Base-by-base conservation (phyloP, 2,888 invertebrate genomes). In the Atrina japonica region DNA sequence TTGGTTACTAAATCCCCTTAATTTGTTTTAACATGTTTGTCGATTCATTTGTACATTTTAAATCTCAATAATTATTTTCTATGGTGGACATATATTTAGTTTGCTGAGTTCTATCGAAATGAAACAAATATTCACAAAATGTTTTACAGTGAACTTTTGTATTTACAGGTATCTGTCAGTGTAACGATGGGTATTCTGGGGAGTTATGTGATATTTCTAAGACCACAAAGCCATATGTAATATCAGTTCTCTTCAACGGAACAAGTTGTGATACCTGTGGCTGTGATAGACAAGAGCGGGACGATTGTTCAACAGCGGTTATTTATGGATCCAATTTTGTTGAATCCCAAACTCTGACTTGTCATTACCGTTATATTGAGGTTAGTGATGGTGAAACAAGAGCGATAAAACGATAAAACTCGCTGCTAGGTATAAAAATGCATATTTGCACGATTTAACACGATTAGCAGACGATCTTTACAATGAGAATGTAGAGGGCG, bases 251-350 rank as follows among this genome's bases (percentile, higher is more conserved):
- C 1, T 25, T 58, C 14, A 69, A 69, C 23, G 29, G 35, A 16
- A 71, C 59, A 21, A 49, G 76, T 5, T 84, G 84, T 70, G 81
- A 83, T 52, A 66, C 77, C n/a, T 63, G 68, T 61, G 69, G 69
- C 3, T 69, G 69, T 64, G 64, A 69, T 23, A 67, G 61, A 11
- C 49, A 63, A 23, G 68, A 72, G 6, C 63, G 67, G 1, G 77
- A 77, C 43, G 75, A 77, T 40, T 85, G 85, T 63, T 67, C 53
- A 53, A 63, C 76, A 6, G 77, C 80, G n/a, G 53, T 67, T 21
- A 67, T 85, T 5, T 76, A 73, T 55, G 85, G 85, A 7, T 23
- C 70, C 21, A 80, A 83, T 50, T 84, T 85, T 73, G 81, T 83
- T 0, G 66, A 80, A 11, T 80, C 82, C 1, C 53, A 65, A 0